Base-by-base conservation (phyloP, 2,888 invertebrate species). In the Heteromurus nitidus region DNA sequence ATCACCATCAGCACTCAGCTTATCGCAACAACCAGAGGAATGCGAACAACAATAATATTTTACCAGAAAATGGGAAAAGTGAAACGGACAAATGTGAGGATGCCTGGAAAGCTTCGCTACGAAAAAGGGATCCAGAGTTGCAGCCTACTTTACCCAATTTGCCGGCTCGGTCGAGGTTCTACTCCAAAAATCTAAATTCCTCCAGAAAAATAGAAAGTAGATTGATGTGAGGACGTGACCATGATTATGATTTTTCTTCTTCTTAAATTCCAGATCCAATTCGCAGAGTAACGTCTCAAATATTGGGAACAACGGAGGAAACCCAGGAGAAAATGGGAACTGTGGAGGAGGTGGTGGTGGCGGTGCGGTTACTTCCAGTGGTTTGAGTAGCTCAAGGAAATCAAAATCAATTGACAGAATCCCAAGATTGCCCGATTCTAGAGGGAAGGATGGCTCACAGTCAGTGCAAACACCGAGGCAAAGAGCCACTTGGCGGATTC, bases 81-180 rank as follows among this genome's bases (percentile, higher is more conserved):
- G 85, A 85, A 65, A 72, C 84, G n/a, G 83, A 85, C 69, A 81
- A 80, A 36, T 75, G 84, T 58, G 87, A 87, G 72, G 87, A 87
- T 62, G 92, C 92, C 88, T 93, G 93, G 93, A 92, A 92, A n/a
- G 92, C 92, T 0, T 92, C 93, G 7, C 88, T 93, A 16, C 90
- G 93, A 5, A 91, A 92, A 82, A 90, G 93, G 72, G 93, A 93
- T 88, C 92, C 93, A 0, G 92, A 93, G 86, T 89, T 93, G 18
- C 92, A 93, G 87, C 92, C 93, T 0, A 91, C 92, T 1, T 88
- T 93, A 84, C 93, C 93, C 22, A 91, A 93, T 0, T 93, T 93
- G 79, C 90, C 91, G 82, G 86, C 89, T 18, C 75, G 88, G n/a
- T 85, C 86, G 50, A 85, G 88, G 87, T 87, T n/a, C n/a, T n/a